These are phyloP conservation scores for Podilymbus podiceps DNA, from an alignment of 2,113 vertebrate species.

Conservation along the genomic window DNA sequence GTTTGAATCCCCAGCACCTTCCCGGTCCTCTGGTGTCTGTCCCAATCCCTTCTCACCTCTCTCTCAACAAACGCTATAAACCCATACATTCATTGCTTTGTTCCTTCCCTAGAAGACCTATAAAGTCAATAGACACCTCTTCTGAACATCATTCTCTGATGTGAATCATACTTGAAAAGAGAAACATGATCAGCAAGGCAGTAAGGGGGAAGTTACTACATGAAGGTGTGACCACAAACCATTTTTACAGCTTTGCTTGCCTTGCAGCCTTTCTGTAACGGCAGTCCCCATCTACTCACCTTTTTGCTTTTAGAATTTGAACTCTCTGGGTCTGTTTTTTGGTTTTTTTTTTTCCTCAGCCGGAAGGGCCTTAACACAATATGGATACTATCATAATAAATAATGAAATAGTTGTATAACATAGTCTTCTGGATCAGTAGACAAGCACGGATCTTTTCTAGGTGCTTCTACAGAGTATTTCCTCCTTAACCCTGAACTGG, in stretches of 20 bases:
- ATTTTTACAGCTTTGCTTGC: neutral
- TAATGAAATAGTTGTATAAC: neutral
- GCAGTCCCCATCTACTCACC: neutral
- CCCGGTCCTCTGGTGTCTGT: neutral
- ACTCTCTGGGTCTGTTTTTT: neutral
- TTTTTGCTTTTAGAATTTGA: neutral
- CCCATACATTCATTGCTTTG: neutral
- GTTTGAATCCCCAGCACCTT: neutral
- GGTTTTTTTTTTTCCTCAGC: neutral
- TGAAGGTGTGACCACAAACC: neutral
- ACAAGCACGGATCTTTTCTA: neutral
- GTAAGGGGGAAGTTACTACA: neutral
- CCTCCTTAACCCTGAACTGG: neutral
- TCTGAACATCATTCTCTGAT: neutral
- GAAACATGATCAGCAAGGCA: neutral
- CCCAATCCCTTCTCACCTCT: neutral
- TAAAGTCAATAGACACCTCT: neutral
- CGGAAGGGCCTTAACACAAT: neutral
- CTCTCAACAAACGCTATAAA: neutral
- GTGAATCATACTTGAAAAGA: neutral
- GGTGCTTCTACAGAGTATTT: neutral
- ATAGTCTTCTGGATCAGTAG: neutral
- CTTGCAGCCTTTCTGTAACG: neutral
- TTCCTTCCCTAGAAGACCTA: neutral
- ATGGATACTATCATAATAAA: neutral